These are phyloP conservation scores for Odontomachus brunneus DNA, from an alignment of 1,140 invertebrate genomes.

Conservation along the genomic window DNA sequence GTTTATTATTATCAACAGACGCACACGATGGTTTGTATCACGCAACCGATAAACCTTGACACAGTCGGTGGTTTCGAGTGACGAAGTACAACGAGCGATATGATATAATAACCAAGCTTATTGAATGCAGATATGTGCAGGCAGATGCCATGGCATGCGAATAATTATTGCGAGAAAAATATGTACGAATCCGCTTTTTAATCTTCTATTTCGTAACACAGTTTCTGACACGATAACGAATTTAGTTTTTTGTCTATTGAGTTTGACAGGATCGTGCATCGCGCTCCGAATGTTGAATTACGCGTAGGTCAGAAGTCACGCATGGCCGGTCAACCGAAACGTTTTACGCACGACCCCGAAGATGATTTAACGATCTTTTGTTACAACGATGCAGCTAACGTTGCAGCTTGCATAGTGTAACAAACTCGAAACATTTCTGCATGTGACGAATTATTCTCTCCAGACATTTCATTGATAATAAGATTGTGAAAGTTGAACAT, in stretches of 20 bases:
- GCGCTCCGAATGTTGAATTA: conserved; percentile 35
- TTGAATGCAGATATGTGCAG: no score
- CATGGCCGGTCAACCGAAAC: conserved; percentile 64
- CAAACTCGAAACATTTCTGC: neutral
- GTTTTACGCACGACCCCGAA: conserved; percentile 53
- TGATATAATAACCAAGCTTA: neutral
- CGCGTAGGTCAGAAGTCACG: conserved; percentile 54
- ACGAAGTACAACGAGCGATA: conserved; percentile 15
- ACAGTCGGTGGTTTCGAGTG: conserved; percentile 28
- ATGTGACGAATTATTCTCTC: neutral
- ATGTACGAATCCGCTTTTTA: neutral
- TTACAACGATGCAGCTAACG: neutral
- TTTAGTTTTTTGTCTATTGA: neutral
- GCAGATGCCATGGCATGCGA: no score
- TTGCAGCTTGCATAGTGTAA: neutral
- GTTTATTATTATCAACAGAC: neutral
- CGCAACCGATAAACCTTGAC: conserved; percentile 60
- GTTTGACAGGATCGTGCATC: conserved; percentile 8
- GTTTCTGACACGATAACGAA: neutral
- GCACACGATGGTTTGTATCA: conserved; percentile 44
- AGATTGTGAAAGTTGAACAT: conserved; percentile 15
- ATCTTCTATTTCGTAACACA: no score
- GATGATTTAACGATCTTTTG: conserved; percentile 51
- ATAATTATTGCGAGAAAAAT: neutral
- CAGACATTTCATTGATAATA: conserved; percentile 13